phyloP scores from a whole-genome alignment of 2,888 invertebrate genomes.

The Ametastegia equiseti region DNA sequence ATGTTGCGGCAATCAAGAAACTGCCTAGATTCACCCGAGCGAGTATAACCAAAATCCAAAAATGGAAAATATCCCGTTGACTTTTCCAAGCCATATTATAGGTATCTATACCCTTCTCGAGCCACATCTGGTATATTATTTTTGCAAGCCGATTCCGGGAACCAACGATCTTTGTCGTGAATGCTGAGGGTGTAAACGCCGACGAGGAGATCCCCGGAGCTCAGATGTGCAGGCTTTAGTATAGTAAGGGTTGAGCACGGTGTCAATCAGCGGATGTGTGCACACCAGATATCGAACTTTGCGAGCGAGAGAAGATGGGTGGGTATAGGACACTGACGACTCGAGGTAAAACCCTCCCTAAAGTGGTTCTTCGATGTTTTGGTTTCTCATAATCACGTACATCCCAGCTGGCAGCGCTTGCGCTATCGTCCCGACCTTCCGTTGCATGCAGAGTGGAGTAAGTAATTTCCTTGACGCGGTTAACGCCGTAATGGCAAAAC shows the following conservation, averaged over 20 bases:
- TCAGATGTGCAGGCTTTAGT: background rate
- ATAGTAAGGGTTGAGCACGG: conserved; percentile 1
- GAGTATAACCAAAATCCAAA: background rate
- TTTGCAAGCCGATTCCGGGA: background rate
- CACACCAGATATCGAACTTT: background rate
- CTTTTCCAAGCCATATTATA: no score
- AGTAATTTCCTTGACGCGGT: background rate
- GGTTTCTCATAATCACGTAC: background rate
- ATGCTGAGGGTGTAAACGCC: background rate
- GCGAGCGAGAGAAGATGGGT: background rate
- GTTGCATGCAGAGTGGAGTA: background rate
- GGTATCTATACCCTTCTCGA: background rate
- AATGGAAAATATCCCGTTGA: background rate
- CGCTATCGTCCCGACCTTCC: background rate
- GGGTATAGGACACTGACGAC: background rate
- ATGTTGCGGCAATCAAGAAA: background rate
- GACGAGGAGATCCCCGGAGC: background rate
- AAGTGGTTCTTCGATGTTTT: conserved; percentile 7
- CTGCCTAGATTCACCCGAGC: no score
- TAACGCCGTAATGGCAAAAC: background rate
- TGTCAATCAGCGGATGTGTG: conserved; percentile 29
- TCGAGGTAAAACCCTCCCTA: background rate
- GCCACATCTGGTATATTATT: background rate
- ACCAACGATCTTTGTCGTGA: conserved; percentile 4
- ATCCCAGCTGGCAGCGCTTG: background rate